These are phyloP conservation scores for Neosalanx taihuensis DNA, from an alignment of 2,797 vertebrate genomes.

Conservation along the genomic window DNA sequence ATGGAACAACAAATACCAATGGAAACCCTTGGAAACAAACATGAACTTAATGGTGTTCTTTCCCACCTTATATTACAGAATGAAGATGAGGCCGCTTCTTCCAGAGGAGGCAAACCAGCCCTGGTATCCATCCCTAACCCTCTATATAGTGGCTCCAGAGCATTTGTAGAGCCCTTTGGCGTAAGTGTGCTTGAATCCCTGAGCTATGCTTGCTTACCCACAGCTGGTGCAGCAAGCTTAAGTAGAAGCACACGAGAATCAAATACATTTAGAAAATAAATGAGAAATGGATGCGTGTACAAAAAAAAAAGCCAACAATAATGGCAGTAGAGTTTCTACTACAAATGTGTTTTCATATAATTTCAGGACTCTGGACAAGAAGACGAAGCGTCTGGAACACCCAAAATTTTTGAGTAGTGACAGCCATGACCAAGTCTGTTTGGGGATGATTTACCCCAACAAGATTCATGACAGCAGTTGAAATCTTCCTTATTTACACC, in stretches of 20 bases:
- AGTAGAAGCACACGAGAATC: no score
- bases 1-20: neutral
- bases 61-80: slow-evolving; percentile 52
- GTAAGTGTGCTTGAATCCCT: slow-evolving; percentile 59
- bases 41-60: neutral
- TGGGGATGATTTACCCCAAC: neutral
- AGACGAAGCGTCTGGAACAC: neutral
- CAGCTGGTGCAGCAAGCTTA: no score
- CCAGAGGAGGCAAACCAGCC: slow-evolving; percentile 64
- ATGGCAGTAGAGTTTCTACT: no score
- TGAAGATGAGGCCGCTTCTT: slow-evolving; percentile 67
- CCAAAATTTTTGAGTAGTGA: neutral
- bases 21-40: neutral
- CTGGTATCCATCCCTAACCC: slow-evolving; percentile 87
- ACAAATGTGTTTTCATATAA: neutral
- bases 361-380: neutral
- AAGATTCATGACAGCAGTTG: neutral
- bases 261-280: no score
- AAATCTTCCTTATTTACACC: neutral
- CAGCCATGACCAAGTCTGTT: neutral
- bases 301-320: no score
- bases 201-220: neutral
- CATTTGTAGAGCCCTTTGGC: slow-evolving; percentile 77
- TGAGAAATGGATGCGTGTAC: no score
- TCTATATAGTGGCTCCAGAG: slow-evolving; percentile 74